Evolutionary conservation across 2,797 vertebrate species (phyloP), one percentile per base, ranked within the genome.

Genomic region (Parauchenoglanis punctatus): DNA sequence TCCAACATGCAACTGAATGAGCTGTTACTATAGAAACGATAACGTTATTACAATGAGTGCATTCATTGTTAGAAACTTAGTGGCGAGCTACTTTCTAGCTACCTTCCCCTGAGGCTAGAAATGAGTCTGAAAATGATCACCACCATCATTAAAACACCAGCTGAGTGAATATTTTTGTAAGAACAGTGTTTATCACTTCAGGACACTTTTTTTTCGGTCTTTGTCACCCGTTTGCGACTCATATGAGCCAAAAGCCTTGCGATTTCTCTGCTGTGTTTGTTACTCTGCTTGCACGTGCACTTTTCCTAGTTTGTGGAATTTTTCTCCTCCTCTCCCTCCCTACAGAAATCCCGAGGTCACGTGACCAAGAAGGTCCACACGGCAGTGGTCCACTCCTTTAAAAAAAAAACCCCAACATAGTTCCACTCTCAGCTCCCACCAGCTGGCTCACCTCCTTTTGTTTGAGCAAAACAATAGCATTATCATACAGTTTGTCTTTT

Each of bases 361-460:
- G 90, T 95, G 67, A 86, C 85, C 17, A 52, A 63, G 31, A 44
- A 81, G 58, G 65, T 61, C 85, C 63, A 58, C 31, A 46, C 72
- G 75, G 78, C 80, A 77, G 81, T 68, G 83, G 68, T 83, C 83
- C 76, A 2, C 73, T 77, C 59, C 86, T 85, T 72, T 12, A 65
- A 73, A 61, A 78, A 83, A 75, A 20, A 28, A 54, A 88, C 73
- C 78, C 58, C n/a, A 31, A 25, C 2, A 59, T 67, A 63, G 77
- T 83, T 23, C 68, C 18, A 3, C 54, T 58, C n/a, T 11, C 13
- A 86, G 70, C 86, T 86, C 85, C 82, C 85, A 88, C 77, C 89
- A 89, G 89, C 88, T 89, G 82, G 81, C 56, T 88, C 78, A 44
- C 87, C 65, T 89, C 88, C 83, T 89, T 89, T 90, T 90, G 88